A percentile compares a stretch with the other conserved stretches of the same genome.
phyloP scores from a whole-genome alignment of 2,888 invertebrate genomes.

The Drosophila cognata region DNA sequence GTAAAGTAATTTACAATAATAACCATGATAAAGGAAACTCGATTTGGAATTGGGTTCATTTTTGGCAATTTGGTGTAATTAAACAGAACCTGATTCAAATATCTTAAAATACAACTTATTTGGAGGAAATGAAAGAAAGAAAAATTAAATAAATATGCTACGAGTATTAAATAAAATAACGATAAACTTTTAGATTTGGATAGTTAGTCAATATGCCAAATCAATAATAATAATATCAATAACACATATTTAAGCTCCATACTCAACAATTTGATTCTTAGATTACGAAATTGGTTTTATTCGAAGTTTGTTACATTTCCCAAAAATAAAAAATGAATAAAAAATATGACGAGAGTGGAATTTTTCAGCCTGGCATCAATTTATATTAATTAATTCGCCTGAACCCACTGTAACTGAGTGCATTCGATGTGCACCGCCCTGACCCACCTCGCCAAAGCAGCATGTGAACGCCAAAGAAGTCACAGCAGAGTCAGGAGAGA shows the following conservation, averaged over 20 bases:
- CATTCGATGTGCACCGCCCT: slow-evolving; percentile 48
- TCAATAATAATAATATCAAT: not conserved
- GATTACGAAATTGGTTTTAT: not conserved
- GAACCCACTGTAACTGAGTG: slow-evolving; percentile 48
- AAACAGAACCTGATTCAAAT: not conserved
- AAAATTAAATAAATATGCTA: not conserved
- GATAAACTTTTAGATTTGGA: not conserved
- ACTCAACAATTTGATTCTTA: not conserved
- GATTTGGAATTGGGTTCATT: not conserved
- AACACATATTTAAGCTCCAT: not conserved
- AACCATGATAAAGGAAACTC: not conserved
- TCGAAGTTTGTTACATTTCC: not conserved
- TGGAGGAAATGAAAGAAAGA: not conserved
- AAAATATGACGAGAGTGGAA: not conserved
- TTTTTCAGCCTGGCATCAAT: not conserved
- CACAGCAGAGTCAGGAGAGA: slow-evolving; percentile 9
- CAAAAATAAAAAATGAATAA: not conserved
- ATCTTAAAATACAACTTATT: not conserved
- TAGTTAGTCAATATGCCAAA: not conserved
- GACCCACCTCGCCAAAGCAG: slow-evolving; percentile 51
- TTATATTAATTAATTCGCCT: not conserved
- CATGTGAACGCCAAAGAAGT: slow-evolving; percentile 57
- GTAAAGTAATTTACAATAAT: not conserved
- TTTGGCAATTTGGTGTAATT: not conserved
- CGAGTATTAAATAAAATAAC: not conserved